Evolutionary conservation across 1,140 invertebrate species (phyloP).

Genomic region (Diuraphis noxia): DNA sequence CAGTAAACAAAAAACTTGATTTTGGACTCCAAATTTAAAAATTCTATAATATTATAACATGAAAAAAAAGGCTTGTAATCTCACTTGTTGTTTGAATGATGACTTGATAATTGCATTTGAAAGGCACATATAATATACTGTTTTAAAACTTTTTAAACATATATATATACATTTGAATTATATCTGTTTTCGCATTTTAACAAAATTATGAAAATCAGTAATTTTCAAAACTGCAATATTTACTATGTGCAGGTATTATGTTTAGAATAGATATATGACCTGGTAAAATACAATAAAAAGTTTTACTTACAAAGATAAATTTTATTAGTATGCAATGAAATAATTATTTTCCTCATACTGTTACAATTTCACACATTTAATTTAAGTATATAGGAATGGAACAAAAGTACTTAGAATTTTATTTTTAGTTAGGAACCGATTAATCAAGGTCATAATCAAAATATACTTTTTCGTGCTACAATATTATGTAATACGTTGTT

Average conservation of each 20-base stretch:
- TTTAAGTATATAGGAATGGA: background rate
- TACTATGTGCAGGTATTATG: background rate
- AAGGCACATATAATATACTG: background rate
- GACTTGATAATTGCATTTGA: background rate
- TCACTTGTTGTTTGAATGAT: background rate
- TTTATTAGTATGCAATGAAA: background rate
- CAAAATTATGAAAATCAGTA: background rate
- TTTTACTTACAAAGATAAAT: background rate
- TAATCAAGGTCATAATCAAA: background rate
- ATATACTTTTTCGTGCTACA: background rate
- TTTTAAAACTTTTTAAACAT: background rate
- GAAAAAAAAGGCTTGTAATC: background rate
- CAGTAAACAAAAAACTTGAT: background rate
- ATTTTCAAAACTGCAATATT: background rate
- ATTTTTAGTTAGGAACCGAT: background rate
- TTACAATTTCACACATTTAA: background rate
- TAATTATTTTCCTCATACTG: background rate
- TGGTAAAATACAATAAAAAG: background rate
- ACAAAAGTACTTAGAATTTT: background rate
- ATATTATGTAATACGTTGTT: background rate
- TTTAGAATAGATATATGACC: background rate
- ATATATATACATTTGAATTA: background rate
- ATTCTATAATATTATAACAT: background rate
- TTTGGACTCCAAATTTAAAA: background rate
- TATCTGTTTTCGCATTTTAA: background rate